phyloP scores from a whole-genome alignment of 2,797 vertebrate genomes.

The Ctenochaetus hawaiiensis region DNA sequence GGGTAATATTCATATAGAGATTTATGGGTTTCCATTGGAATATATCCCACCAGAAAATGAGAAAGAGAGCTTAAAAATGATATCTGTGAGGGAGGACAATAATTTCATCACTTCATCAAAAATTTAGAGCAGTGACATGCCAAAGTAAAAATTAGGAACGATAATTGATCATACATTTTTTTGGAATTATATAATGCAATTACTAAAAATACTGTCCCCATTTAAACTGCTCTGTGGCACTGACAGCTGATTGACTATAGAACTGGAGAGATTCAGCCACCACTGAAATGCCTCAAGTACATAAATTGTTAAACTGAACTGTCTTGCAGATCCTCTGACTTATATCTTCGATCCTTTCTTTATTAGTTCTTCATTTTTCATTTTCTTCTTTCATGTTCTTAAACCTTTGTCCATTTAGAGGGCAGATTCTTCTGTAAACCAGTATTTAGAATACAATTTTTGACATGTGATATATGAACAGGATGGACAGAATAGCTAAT shows the following conservation, averaged over 20 bases:
- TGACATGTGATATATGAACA: conserved; percentile 11
- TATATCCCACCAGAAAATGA: not conserved
- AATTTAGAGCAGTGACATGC: not conserved
- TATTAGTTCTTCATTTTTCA: not conserved
- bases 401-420: conserved; percentile 2
- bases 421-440: not conserved
- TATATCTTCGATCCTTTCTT: not conserved
- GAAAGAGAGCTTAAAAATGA: not conserved
- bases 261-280: not conserved
- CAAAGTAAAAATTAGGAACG: not conserved
- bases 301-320: not conserved
- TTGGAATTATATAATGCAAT: not conserved
- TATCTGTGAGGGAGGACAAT: not conserved
- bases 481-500: conserved; percentile 3
- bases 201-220: not conserved
- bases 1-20: too few relatives aligned
- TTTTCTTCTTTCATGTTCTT: not conserved
- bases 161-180: not conserved
- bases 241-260: not conserved
- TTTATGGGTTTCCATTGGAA: not conserved
- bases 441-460: not conserved
- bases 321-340: not conserved
- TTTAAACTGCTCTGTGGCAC: not conserved
- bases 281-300: not conserved
- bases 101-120: not conserved